Percentiles rank a stretch among this genome's conserved stretches.
Evolutionary conservation across 2,113 vertebrate genomes (phyloP).

Genomic region (Hassar affinis): DNA sequence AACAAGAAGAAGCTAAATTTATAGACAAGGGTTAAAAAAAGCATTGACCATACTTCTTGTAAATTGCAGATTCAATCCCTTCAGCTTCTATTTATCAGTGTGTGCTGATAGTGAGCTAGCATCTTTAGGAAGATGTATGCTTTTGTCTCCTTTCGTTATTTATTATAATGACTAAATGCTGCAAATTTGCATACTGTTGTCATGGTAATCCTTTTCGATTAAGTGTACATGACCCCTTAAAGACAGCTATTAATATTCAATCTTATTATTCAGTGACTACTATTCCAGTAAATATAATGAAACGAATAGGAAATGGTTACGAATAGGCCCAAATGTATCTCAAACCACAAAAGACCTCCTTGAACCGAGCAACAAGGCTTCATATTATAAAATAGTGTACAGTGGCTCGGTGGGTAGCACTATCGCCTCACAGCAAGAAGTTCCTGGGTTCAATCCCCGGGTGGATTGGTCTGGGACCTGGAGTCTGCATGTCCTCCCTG

Average conservation of each 20-base stretch:
- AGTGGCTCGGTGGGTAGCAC: too few species aligned
- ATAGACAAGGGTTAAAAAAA: slow-evolving; percentile 32
- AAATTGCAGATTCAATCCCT: not conserved
- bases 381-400: too few species aligned
- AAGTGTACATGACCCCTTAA: not conserved
- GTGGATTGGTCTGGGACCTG: too few species aligned
- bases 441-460: too few species aligned
- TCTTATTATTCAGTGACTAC: not conserved
- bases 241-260: not conserved
- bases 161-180: not conserved
- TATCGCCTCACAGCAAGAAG: too few species aligned
- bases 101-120: slow-evolving; percentile 24
- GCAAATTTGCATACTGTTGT: not conserved
- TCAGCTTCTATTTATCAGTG: slow-evolving; percentile 25
- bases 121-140: slow-evolving; percentile 19
- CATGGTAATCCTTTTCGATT: not conserved
- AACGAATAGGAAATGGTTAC: not conserved
- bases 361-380: too few species aligned
- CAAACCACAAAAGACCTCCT: not conserved
- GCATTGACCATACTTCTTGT: slow-evolving; percentile 3
- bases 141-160: not conserved
- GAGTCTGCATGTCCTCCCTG: too few species aligned
- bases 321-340: not conserved
- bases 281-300: not conserved
- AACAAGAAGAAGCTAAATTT: slow-evolving; percentile 14